Conservation (phyloP, 2,113 vertebrate species). For the Meleagris gallopavo region DNA sequence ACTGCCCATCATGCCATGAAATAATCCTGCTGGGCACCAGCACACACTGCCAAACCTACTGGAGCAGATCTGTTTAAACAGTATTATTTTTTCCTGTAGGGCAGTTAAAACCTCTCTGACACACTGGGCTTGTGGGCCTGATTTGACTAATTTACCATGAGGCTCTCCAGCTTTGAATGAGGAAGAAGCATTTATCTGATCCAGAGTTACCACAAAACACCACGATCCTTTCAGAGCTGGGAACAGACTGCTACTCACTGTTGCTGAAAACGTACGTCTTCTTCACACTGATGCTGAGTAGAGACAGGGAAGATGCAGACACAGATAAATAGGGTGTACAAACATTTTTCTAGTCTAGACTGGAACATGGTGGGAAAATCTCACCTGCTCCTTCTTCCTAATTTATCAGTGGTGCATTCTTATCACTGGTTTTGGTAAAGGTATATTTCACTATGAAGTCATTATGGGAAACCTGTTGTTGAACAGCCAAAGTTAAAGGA, state of each 20-base stretch:
- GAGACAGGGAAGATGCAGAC: neutral
- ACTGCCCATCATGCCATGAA: neutral
- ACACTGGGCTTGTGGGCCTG: rapidly evolving
- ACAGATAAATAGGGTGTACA: neutral
- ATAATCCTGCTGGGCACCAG: neutral
- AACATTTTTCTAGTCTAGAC: neutral
- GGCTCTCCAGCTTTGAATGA: neutral
- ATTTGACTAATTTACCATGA: neutral
- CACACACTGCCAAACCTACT: neutral
- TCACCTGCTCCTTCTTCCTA: neutral
- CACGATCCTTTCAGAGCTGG: neutral
- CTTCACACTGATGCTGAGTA: neutral
- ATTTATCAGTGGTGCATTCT: neutral
- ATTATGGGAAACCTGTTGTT: neutral
- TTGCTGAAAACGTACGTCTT: neutral
- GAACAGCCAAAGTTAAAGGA: neutral
- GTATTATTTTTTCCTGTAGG: neutral
- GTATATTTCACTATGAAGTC: neutral
- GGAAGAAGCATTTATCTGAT: neutral
- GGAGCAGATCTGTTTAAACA: neutral
- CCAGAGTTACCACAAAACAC: neutral
- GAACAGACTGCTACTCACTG: neutral
- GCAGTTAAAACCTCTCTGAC: neutral
- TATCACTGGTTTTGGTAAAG: neutral
- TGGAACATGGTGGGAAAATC: neutral